A percentile compares a stretch with the other conserved stretches of the same genome.
These are phyloP conservation scores for Callocephalon fimbriatum DNA, from an alignment of 2,113 vertebrate genomes.

Conservation along the genomic window DNA sequence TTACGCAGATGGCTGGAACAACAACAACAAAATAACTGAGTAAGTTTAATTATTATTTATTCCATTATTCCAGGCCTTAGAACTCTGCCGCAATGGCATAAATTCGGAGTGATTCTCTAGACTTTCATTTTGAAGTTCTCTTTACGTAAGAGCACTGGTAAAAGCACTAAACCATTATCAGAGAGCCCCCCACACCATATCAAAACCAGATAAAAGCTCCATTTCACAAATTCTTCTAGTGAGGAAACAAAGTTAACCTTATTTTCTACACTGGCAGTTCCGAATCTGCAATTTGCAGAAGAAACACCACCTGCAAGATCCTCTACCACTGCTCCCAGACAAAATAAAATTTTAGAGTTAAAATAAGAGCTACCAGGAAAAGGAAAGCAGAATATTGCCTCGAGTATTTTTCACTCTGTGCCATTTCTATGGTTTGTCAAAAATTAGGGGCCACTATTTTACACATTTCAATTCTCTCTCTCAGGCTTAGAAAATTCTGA, in stretches of 20 bases:
- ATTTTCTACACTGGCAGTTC: neutral
- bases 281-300: neutral
- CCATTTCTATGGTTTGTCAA: neutral
- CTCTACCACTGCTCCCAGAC: neutral
- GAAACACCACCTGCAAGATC: neutral
- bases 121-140: neutral
- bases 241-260: neutral
- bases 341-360: neutral
- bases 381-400: neutral
- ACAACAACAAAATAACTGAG: conserved; percentile 7
- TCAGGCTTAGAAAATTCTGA: neutral
- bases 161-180: neutral
- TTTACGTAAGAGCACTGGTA: neutral
- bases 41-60: conserved; percentile 50
- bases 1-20: neutral
- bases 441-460: neutral
- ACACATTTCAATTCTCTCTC: neutral
- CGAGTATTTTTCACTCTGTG: neutral
- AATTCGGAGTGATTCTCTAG: neutral
- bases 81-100: neutral
- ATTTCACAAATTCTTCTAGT: neutral
- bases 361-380: neutral
- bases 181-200: neutral
- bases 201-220: neutral
- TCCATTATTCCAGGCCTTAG: neutral